Conservation (phyloP, 2,113 vertebrate genomes). For the Ovibos moschatus region DNA sequence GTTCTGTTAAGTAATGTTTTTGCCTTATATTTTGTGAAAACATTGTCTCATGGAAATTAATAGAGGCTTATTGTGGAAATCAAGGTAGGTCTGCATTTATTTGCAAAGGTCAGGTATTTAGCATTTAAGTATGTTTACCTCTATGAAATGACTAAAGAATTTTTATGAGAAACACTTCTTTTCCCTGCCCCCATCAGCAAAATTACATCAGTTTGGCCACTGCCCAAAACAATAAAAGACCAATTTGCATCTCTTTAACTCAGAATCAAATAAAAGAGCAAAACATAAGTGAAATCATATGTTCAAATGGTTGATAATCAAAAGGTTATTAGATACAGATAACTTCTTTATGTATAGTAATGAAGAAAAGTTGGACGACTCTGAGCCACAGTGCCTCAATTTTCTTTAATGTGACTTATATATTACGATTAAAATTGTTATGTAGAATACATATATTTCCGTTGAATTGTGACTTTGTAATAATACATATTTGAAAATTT, state of each 20-base stretch:
- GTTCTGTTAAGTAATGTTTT: slow-evolving; percentile 82
- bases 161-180: slow-evolving; percentile 30
- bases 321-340: background rate
- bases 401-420: background rate
- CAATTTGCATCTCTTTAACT: slow-evolving; percentile 27
- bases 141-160: slow-evolving; percentile 13
- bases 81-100: slow-evolving; percentile 80
- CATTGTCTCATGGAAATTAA: slow-evolving; percentile 77
- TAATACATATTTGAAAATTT: slow-evolving; percentile 10
- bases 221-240: background rate
- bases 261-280: slow-evolving; percentile 28
- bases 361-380: background rate
- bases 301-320: slow-evolving; percentile 21
- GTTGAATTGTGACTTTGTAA: slow-evolving; percentile 13
- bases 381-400: background rate
- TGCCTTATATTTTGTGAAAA: slow-evolving; percentile 80
- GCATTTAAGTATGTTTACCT: slow-evolving; percentile 31
- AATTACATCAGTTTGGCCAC: background rate
- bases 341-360: background rate
- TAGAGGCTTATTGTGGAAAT: slow-evolving; percentile 78
- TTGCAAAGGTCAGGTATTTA: slow-evolving; percentile 53
- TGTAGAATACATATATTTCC: background rate
- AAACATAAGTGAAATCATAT: slow-evolving; percentile 34
- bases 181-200: background rate
- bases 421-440: slow-evolving; percentile 4